phyloP scores from a whole-genome alignment of 2,797 vertebrate species.

The Gouania willdenowi region DNA sequence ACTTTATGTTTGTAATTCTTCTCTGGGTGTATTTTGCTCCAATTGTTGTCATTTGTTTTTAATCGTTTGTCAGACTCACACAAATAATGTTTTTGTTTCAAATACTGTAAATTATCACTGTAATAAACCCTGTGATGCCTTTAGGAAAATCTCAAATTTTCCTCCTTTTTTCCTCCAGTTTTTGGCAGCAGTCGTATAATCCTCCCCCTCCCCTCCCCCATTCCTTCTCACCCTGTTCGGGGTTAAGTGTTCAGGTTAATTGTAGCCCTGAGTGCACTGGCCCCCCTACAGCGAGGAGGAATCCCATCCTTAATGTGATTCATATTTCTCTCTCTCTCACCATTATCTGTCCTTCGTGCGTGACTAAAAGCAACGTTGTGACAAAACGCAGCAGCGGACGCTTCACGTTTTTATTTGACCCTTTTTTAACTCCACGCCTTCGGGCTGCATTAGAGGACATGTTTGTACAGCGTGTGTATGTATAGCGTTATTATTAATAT shows the following conservation, averaged over 20 bases:
- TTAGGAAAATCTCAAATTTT: conserved; percentile 1
- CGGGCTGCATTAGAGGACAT: too few relatives aligned
- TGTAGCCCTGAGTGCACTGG: conserved; percentile 53
- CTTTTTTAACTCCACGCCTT: background rate
- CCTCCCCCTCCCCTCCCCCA: conserved; percentile 11
- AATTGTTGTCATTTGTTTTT: too few relatives aligned
- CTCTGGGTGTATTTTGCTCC: too few relatives aligned
- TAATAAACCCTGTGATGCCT: background rate
- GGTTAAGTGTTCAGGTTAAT: conserved; percentile 67
- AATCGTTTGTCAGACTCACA: too few relatives aligned
- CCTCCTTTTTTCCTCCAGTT: background rate
- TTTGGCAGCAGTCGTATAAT: conserved; percentile 1
- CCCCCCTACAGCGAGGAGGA: conserved; percentile 37
- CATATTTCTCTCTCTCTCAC: conserved; percentile 33
- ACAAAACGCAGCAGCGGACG: conserved; percentile 26
- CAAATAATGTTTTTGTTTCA: too few relatives aligned
- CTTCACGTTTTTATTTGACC: conserved; percentile 5
- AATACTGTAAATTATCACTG: too few relatives aligned
- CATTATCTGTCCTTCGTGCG: conserved; percentile 38
- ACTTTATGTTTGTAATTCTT: too few relatives aligned
- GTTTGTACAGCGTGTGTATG: too few relatives aligned
- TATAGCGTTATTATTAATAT: too few relatives aligned
- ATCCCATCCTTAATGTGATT: conserved; percentile 41
- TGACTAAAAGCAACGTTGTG: conserved; percentile 40
- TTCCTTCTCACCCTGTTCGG: conserved; percentile 37